Conservation (phyloP, 2,797 vertebrate species). For the Peromyscus eremicus region DNA sequence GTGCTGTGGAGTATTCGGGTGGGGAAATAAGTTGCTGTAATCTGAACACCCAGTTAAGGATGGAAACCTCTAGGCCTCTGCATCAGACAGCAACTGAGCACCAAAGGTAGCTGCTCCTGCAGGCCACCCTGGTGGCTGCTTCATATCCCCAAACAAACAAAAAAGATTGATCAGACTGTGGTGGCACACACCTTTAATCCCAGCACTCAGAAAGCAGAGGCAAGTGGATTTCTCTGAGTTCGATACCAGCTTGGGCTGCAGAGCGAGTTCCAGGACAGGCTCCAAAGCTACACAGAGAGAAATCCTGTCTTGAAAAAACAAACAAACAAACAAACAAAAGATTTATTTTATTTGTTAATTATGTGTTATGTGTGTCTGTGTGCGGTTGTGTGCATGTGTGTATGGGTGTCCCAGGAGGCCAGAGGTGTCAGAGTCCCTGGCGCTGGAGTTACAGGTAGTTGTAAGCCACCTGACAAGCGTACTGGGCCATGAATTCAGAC, state of each 20-base stretch:
- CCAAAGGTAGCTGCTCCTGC: background rate
- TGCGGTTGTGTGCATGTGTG: background rate
- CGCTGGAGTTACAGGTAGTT: background rate
- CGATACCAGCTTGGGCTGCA: too few relatives aligned
- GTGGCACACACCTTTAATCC: too few relatives aligned
- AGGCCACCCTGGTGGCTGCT: background rate
- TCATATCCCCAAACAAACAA: background rate
- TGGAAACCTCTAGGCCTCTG: slow-evolving; percentile 46
- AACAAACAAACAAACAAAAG: background rate
- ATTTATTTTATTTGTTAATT: background rate
- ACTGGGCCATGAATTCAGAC: background rate
- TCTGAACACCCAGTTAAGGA: background rate
- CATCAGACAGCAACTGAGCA: background rate
- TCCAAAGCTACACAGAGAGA: too few relatives aligned
- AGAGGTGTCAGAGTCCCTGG: background rate
- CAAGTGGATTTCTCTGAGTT: too few relatives aligned
- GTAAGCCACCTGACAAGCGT: background rate
- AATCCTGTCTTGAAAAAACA: too few relatives aligned
- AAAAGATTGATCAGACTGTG: too few relatives aligned
- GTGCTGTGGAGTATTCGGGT: background rate
- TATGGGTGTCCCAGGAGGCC: background rate
- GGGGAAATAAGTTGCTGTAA: background rate
- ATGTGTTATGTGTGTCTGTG: background rate
- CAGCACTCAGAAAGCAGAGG: too few relatives aligned
- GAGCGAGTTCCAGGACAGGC: too few relatives aligned